Conservation (phyloP, 1,140 invertebrate species). For the Danaus melanippus region DNA sequence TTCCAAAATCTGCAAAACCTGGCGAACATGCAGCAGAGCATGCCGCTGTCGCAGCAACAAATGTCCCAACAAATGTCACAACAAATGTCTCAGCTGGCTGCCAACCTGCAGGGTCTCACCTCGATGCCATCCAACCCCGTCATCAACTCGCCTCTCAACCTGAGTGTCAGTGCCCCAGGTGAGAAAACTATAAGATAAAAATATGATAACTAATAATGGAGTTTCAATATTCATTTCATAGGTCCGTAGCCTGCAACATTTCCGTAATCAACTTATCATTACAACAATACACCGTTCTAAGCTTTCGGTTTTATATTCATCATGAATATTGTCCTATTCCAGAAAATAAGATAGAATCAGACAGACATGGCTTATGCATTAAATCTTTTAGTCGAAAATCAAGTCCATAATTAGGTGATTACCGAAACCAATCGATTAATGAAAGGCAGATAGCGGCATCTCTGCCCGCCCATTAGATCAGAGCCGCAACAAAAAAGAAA, state of each 20-base stretch:
- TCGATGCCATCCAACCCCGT: slow-evolving; percentile 76
- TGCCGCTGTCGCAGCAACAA: slow-evolving; percentile 69
- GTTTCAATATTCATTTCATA: no score
- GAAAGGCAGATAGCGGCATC: slow-evolving; percentile 59
- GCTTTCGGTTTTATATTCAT: no score
- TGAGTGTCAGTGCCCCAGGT: slow-evolving; percentile 83
- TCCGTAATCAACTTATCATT: no score
- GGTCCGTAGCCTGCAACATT: no score
- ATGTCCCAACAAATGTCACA: slow-evolving; percentile 77
- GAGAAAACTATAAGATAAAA: slow-evolving; percentile 18
- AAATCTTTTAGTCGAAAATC: slow-evolving; percentile 56
- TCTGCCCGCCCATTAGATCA: slow-evolving; percentile 56
- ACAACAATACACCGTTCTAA: no score
- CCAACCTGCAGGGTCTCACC: slow-evolving; percentile 81
- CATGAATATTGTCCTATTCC: no score
- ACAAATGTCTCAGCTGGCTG: slow-evolving; percentile 77
- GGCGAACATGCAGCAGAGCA: slow-evolving; percentile 72
- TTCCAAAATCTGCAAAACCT: slow-evolving; percentile 85
- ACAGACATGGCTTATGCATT: slow-evolving; percentile 65
- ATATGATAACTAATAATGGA: no score
- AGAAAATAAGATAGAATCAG: slow-evolving; percentile 34
- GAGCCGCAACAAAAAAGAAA: slow-evolving; percentile 60
- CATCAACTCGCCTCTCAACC: slow-evolving; percentile 85
- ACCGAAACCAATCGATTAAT: slow-evolving; percentile 71
- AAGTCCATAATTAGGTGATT: slow-evolving; percentile 67